Evolutionary conservation across 2,797 vertebrate genomes (phyloP).

Genomic region (Sebastes minor): DNA sequence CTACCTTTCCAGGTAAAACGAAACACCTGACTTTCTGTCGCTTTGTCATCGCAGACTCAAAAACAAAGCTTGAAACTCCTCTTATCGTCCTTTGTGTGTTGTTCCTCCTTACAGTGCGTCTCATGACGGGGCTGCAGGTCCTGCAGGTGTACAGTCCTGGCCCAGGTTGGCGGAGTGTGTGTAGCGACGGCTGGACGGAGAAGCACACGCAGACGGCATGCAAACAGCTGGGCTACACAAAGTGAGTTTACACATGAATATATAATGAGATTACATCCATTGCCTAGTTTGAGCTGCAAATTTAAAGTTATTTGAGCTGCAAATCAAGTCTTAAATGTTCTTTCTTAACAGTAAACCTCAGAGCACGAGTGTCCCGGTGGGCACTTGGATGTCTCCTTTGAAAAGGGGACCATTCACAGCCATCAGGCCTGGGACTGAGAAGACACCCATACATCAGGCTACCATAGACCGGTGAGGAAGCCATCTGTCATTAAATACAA

Average conservation of each 20-base stretch:
- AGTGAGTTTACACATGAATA: constrained; percentile 72
- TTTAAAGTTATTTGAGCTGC: background rate
- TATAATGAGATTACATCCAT: background rate
- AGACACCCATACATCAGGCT: constrained; percentile 57
- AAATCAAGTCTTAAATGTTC: background rate
- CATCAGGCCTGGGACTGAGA: constrained; percentile 25
- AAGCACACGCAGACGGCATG: constrained; percentile 84
- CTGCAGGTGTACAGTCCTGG: constrained; percentile 84
- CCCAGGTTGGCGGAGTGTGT: constrained; percentile 85
- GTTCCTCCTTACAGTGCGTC: constrained; percentile 79
- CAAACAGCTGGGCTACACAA: constrained; percentile 87
- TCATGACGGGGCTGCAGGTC: constrained; percentile 77
- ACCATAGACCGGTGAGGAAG: constrained; percentile 63
- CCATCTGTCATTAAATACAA: background rate
- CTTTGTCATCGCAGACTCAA: background rate
- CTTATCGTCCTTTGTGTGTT: background rate
- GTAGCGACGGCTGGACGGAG: constrained; percentile 83
- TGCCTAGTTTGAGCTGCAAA: background rate
- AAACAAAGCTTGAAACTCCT: background rate
- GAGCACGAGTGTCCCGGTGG: constrained; percentile 30
- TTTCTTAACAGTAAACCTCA: constrained; percentile 60
- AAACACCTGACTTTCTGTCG: background rate
- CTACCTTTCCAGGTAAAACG: constrained; percentile 78
- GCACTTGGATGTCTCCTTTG: constrained; percentile 3
- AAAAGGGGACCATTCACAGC: constrained; percentile 66